Base-by-base conservation (phyloP, 2,113 vertebrate species). In the Trichechus manatus region DNA sequence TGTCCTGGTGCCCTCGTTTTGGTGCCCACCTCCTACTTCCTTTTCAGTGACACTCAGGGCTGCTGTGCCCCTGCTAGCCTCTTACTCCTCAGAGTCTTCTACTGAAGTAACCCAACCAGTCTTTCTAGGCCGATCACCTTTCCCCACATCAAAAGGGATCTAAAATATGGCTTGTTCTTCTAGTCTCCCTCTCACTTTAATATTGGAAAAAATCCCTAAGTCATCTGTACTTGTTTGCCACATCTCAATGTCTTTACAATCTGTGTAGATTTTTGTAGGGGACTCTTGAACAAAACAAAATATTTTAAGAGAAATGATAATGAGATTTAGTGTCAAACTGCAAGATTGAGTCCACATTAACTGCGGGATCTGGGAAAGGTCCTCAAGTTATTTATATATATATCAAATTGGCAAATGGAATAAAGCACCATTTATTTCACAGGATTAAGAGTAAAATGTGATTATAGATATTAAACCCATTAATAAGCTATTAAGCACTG, bases 391-490 rank as follows among this genome's bases (percentile, higher is more conserved):
- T 39, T 11, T 23, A 61, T 91, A 7, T 70, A 29, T 79, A 33
- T 68, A 87, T 90, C 87, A 79, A 66, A 39, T 78, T 87, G 75
- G 22, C 10, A 80, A 77, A 53, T 89, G n/a, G 42, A 88, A 95
- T n/a, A 84, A 93, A 61, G 6, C 79, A 53, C 44, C 27, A 50
- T 70, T 95, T 79, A 75, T 56, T 89, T 85, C 50, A 89, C 23
- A 88, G 33, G 25, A 68, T 80, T 75, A 94, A 90, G 31, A 63
- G 22, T 56, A 87, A 93, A 85, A 44, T 56, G 8, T 77, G 72
- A 63, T 59, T 70, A 53, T 13, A n/a, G 42, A 44, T 63, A 61
- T 53, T 29, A 90, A 93, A 59, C 56, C 29, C 33, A 72, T 25
- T 80, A 64, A 78, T 78, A 66, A 87, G 70, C 63, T 61, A 63